Percentiles rank a stretch among this genome's conserved stretches.
Conservation (phyloP, 2,888 invertebrate genomes). For the Fabriciana adippe region DNA sequence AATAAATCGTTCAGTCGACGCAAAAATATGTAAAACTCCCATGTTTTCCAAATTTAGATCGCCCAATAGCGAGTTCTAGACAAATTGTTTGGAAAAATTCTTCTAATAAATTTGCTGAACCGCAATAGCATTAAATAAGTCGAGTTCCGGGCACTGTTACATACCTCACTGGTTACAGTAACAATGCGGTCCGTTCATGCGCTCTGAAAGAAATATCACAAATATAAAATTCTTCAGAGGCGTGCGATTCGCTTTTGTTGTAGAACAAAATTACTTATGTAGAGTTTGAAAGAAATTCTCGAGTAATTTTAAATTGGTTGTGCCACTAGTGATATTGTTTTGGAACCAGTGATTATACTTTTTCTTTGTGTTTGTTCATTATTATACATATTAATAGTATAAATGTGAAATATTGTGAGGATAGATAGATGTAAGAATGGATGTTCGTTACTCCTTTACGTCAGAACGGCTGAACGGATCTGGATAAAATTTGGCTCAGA, state of each 20-base stretch:
- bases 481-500: no score
- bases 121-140: slow-evolving; percentile 32
- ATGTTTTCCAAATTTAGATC: slow-evolving; percentile 19
- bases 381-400: no score
- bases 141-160: slow-evolving; percentile 31
- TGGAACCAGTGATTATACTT: no score
- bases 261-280: slow-evolving; percentile 14
- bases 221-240: slow-evolving; percentile 34
- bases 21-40: slow-evolving; percentile 7
- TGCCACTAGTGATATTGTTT: neutral
- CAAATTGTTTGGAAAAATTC: slow-evolving; percentile 28
- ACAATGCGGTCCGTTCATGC: slow-evolving; percentile 39
- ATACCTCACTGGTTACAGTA: slow-evolving; percentile 38
- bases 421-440: no score
- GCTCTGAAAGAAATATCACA: slow-evolving; percentile 37
- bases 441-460: no score
- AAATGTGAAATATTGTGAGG: no score
- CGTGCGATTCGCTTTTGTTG: slow-evolving; percentile 18
- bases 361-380: no score
- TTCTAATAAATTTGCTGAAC: slow-evolving; percentile 26
- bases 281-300: slow-evolving; percentile 13
- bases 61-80: slow-evolving; percentile 12
- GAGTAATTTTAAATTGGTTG: slow-evolving; percentile 19
- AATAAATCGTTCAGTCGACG: neutral
- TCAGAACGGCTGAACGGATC: no score